Evolutionary conservation across 2,888 invertebrate species (phyloP).

Genomic region (Nomada ruficornis): DNA sequence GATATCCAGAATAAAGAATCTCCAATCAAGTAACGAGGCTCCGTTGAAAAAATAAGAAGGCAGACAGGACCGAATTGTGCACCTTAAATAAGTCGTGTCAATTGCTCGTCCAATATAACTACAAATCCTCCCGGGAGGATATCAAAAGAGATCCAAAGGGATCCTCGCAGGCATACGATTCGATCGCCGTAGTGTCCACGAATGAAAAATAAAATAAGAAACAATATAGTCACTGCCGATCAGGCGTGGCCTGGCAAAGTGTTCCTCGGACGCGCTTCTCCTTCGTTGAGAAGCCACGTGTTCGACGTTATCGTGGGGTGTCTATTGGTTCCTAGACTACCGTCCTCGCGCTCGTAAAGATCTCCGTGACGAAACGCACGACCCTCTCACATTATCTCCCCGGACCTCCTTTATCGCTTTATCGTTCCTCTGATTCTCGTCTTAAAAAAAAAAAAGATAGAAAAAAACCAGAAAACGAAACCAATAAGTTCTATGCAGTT

Average conservation of each 20-base stretch:
- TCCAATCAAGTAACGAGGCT: not conserved
- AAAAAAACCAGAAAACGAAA: no score
- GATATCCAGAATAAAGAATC: no score
- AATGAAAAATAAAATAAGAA: not conserved
- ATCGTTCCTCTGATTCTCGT: not conserved
- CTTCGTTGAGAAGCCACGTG: constrained; percentile 28
- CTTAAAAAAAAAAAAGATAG: not conserved
- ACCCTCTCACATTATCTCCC: constrained; percentile 37
- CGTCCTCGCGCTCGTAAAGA: constrained; percentile 66
- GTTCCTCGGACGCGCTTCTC: constrained; percentile 58
- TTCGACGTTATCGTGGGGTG: constrained; percentile 53
- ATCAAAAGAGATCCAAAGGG: not conserved
- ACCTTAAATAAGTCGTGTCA: no score
- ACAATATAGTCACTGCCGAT: constrained; percentile 62
- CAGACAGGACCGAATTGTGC: no score
- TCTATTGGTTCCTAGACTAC: constrained; percentile 70
- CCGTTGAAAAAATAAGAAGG: not conserved
- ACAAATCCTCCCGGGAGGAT: no score
- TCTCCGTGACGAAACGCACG: constrained; percentile 60
- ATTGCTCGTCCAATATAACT: no score
- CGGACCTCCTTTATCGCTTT: not conserved
- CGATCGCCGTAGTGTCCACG: constrained; percentile 43
- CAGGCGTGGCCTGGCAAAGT: constrained; percentile 66
- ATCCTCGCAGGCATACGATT: constrained; percentile 23
- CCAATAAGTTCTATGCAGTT: not conserved